Evolutionary conservation across 2,113 vertebrate genomes (phyloP).

Genomic region (Hippotragus niger): DNA sequence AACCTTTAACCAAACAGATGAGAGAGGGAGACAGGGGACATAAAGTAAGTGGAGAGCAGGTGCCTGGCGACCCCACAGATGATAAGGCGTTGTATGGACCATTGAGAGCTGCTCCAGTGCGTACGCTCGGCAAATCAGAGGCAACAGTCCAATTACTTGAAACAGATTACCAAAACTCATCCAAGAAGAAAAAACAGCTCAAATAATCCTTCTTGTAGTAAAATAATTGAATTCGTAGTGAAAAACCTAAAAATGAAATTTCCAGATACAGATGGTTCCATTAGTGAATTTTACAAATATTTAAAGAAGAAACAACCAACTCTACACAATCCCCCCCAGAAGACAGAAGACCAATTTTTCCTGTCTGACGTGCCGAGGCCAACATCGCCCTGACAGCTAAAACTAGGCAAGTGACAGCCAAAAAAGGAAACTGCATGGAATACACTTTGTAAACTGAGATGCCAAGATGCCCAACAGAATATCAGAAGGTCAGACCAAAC

Average conservation of each 20-base stretch:
- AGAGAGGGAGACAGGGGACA: neutral
- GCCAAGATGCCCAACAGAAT: neutral
- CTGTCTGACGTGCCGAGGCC: neutral
- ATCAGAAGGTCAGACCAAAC: neutral
- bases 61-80: neutral
- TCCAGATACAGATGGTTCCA: neutral
- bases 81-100: rapidly evolving
- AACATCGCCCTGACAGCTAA: neutral
- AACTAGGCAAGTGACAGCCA: neutral
- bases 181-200: neutral
- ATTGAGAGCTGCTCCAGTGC: neutral
- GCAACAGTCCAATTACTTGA: neutral
- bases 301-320: neutral
- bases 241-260: neutral
- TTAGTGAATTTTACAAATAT: neutral
- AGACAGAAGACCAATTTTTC: neutral
- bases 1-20: neutral
- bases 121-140: rapidly evolving
- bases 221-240: neutral
- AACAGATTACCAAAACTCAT: neutral
- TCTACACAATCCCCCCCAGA: neutral
- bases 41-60: no score
- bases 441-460: neutral
- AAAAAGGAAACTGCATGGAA: neutral
- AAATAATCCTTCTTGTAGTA: neutral